Conservation (phyloP, 1,140 invertebrate genomes). For the Aphelinus certus region DNA sequence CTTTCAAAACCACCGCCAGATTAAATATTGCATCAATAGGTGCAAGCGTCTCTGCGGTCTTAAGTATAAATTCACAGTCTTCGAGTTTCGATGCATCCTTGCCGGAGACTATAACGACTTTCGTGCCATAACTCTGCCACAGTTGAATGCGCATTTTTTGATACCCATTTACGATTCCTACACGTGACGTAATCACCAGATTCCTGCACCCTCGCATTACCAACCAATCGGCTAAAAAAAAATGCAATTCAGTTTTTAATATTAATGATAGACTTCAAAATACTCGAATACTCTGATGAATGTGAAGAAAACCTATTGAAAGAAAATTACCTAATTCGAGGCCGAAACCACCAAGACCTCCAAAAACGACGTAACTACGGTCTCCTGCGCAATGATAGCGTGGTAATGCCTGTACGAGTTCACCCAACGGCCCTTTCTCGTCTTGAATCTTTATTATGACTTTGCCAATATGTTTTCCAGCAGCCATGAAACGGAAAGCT, state of each 20-base stretch:
- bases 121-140: conserved; percentile 69
- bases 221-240: conserved; percentile 72
- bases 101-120: conserved; percentile 63
- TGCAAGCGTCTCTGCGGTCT: conserved; percentile 68
- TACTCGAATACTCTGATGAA: no score
- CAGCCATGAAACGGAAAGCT: conserved; percentile 73
- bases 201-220: conserved; percentile 74
- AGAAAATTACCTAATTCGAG: conserved; percentile 69
- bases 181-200: conserved; percentile 76
- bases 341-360: conserved; percentile 85
- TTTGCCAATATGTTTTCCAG: conserved; percentile 82
- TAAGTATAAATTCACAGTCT: conserved; percentile 69
- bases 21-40: conserved; percentile 83
- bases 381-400: conserved; percentile 66
- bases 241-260: background rate
- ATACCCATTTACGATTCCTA: conserved; percentile 76
- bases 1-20: conserved; percentile 74
- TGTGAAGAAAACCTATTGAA: no score
- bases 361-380: conserved; percentile 65
- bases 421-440: conserved; percentile 51
- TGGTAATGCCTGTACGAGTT: conserved; percentile 63
- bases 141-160: conserved; percentile 67
- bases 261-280: no score
- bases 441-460: conserved; percentile 72
- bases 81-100: conserved; percentile 63